These are phyloP conservation scores for Lutraria rhynchaena DNA, from an alignment of 1,140 invertebrate species.

Conservation along the genomic window DNA sequence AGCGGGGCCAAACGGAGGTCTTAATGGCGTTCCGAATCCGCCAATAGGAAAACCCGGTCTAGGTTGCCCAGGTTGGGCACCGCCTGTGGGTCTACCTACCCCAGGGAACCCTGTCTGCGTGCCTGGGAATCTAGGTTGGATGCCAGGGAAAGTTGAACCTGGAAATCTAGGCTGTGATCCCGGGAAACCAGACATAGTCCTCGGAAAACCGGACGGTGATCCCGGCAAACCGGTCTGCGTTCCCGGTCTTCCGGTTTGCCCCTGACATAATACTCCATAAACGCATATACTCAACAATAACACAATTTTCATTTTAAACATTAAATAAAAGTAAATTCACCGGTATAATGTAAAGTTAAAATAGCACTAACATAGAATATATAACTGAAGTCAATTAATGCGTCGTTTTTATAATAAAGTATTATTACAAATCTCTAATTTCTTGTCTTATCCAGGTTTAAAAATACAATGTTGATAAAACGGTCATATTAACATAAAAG, in stretches of 20 bases:
- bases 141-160: not conserved
- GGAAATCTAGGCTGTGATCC: not conserved
- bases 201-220: not conserved
- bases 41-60: not conserved
- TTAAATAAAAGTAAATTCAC: too few species aligned
- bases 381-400: too few species aligned
- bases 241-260: conserved; percentile 3
- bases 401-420: too few species aligned
- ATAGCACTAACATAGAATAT: too few species aligned
- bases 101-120: too few species aligned
- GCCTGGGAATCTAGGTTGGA: too few species aligned
- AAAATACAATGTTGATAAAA: not conserved
- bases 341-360: too few species aligned
- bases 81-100: too few species aligned
- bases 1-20: not conserved
- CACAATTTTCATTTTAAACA: conserved; percentile 12
- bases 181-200: not conserved
- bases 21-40: conserved; percentile 7
- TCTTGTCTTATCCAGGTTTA: too few species aligned
- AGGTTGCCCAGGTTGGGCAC: too few species aligned
- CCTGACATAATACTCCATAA: conserved; percentile 6
- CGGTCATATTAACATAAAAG: not conserved
- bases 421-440: too few species aligned
- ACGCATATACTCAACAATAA: conserved; percentile 7
- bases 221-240: not conserved